A percentile compares a stretch with the other conserved stretches of the same genome.
Evolutionary conservation across 2,888 invertebrate genomes (phyloP).

Genomic region (Linyphia triangularis): DNA sequence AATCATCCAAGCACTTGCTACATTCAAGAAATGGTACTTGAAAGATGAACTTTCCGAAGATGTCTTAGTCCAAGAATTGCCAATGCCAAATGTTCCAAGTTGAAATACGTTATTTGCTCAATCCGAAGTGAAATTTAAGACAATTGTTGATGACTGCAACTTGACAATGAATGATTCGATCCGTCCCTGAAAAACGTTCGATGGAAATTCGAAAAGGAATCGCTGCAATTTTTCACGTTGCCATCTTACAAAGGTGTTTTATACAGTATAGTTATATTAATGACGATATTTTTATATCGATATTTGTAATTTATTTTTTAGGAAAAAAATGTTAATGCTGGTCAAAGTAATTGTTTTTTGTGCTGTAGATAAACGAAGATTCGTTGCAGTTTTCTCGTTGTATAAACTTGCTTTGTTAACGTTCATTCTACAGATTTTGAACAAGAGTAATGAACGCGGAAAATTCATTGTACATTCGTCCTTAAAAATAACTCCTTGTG

Average conservation of each 20-base stretch:
- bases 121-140: background rate
- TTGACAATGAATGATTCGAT: too few species aligned
- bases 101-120: background rate
- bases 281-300: background rate
- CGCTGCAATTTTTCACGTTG: conserved; percentile 21
- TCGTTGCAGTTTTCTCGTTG: background rate
- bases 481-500: background rate
- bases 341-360: background rate
- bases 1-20: background rate
- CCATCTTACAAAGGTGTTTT: conserved; percentile 20
- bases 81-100: background rate
- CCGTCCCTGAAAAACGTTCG: too few species aligned
- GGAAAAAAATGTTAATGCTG: background rate
- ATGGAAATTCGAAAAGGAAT: too few species aligned
- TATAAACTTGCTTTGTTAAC: background rate
- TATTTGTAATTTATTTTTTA: conserved; percentile 30
- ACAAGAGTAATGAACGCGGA: background rate
- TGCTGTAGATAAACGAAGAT: background rate
- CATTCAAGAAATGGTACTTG: background rate
- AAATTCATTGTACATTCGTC: background rate
- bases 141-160: background rate
- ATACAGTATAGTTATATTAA: conserved; percentile 11
- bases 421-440: background rate
- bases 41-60: background rate
- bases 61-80: background rate